Base-by-base conservation (phyloP, 53 echinoderm and acorn worm genomes). In the Patiria pectinifera region DNA sequence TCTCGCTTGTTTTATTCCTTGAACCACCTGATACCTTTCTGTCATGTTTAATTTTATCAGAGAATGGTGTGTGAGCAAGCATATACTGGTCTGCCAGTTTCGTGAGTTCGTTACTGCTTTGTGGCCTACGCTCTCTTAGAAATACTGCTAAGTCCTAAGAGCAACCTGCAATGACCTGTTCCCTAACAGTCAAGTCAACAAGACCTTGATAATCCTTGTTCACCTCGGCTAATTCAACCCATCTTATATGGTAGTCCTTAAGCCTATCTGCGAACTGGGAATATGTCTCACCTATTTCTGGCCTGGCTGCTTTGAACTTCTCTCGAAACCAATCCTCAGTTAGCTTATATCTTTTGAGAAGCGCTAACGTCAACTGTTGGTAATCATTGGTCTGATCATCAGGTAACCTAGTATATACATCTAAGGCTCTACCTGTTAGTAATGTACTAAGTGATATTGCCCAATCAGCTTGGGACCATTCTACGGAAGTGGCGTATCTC, bases 261-360 rank as follows among this genome's bases (percentile, higher is more conserved):
- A n/a, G n/a, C n/a, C n/a, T n/a, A n/a, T n/a, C n/a, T n/a, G n/a
- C n/a, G n/a, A n/a, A n/a, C n/a, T n/a, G n/a, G n/a, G n/a, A n/a
- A n/a, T n/a, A n/a, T n/a, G n/a, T n/a, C n/a, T n/a, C n/a, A n/a
- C n/a, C n/a, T n/a, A n/a, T 70, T 9, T 71, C 4, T 71, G 74
- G 86, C n/a, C 72, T 71, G 43, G 72, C 71, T 22, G 19, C 8
- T 82, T 45, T 82, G 21, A 82, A 82, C 82, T 82, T 82, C 10
- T 24, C 59, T 48, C 82, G 11, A 49, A 82, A 82, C 3, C 82
- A 48, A 58, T 82, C 82, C 18, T 82, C 82, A 19, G 82, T 82
- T 19, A 82, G 23, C 6, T 53, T 49, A 82, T 35, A 82, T 19
- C 82, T 48, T 82, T 82, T 47, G 8, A 82, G 10, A n/a, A n/a